Percentiles rank a stretch among this genome's conserved stretches.
Conservation (phyloP, 2,797 vertebrate genomes). For the Enteromius thamalakanensis region DNA sequence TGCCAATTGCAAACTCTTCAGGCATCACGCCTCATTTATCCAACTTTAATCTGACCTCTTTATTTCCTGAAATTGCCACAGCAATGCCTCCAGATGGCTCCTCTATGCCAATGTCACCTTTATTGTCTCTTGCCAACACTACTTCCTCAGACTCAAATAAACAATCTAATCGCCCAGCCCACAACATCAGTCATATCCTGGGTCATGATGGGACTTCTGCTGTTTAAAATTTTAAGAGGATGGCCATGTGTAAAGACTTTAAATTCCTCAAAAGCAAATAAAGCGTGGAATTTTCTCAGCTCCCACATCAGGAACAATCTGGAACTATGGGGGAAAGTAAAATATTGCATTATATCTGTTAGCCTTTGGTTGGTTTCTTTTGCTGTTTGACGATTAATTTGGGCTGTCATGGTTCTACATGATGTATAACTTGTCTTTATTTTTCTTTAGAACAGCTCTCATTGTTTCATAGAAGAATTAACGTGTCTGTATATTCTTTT, state of each 20-base stretch:
- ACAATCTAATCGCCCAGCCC: constrained; percentile 95
- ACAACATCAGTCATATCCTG: constrained; percentile 99
- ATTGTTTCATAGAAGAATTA: neutral
- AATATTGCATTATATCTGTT: constrained; percentile 14
- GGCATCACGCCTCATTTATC: constrained; percentile 90
- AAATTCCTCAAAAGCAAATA: neutral
- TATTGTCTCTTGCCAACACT: constrained; percentile 93
- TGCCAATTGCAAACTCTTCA: constrained; percentile 93
- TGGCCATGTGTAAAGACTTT: neutral
- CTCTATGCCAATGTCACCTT: constrained; percentile 92
- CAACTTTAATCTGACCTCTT: constrained; percentile 96
- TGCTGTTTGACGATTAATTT: constrained; percentile 12
- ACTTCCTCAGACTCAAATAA: constrained; percentile 91
- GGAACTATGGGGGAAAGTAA: neutral
- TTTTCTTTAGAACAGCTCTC: constrained; percentile 15
- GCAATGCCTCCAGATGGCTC: constrained; percentile 94
- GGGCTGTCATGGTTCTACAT: constrained; percentile 41
- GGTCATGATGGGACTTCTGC: constrained; percentile 98
- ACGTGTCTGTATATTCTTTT: neutral
- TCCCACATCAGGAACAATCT: constrained; percentile 1
- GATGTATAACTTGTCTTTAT: constrained; percentile 21
- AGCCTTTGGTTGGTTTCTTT: constrained; percentile 11
- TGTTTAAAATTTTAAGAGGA: constrained; percentile 72
- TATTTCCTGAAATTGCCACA: constrained; percentile 97
- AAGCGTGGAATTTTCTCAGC: neutral